phyloP scores from a whole-genome alignment of 2,797 vertebrate species.

The Falco naumanni region DNA sequence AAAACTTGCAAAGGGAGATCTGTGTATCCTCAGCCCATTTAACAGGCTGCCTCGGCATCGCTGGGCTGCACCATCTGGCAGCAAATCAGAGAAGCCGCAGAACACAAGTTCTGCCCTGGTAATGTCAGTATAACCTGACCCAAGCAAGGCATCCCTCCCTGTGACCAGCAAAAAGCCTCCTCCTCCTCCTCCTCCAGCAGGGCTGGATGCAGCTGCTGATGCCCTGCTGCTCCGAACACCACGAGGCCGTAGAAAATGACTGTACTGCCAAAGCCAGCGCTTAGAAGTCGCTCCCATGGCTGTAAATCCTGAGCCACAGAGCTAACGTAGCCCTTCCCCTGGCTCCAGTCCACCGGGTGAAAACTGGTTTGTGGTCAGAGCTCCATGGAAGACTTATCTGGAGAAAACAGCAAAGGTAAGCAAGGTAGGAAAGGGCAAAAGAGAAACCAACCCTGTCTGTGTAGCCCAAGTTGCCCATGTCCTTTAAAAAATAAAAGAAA shows the following conservation, averaged over 20 bases:
- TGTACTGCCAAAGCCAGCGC: accelerated
- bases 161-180: background rate
- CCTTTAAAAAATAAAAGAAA: background rate
- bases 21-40: background rate
- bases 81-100: background rate
- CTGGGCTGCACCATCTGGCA: background rate
- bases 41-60: background rate
- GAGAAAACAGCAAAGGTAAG: background rate
- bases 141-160: background rate
- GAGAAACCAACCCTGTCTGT: background rate
- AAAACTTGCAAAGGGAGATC: background rate
- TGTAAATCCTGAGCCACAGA: background rate
- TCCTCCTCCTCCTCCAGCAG: accelerated
- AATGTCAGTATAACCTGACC: background rate
- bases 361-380: background rate
- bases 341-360: background rate
- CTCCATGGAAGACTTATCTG: background rate
- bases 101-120: background rate
- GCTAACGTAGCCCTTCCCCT: background rate
- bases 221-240: background rate
- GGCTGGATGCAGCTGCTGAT: background rate
- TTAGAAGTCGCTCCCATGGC: accelerated
- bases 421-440: background rate
- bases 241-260: accelerated
- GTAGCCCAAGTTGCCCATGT: accelerated